Percentiles rank a stretch among this genome's conserved stretches.
phyloP scores from a whole-genome alignment of 2,888 invertebrate genomes.

The Drosophila incognita region DNA sequence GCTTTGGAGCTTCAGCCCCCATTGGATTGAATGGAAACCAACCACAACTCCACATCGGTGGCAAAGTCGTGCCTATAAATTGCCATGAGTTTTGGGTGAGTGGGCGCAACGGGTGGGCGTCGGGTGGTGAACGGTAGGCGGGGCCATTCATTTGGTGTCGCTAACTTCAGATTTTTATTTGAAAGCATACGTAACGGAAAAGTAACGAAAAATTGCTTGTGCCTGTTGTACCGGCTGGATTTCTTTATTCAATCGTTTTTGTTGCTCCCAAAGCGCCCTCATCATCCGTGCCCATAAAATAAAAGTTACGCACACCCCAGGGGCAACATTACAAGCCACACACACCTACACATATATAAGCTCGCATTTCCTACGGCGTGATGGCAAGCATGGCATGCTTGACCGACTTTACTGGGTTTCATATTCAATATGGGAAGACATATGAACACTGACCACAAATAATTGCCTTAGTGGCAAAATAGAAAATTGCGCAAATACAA shows the following conservation, averaged over 20 bases:
- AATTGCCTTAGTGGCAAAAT: constrained; percentile 64
- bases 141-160: constrained; percentile 60
- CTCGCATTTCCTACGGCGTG: constrained; percentile 23
- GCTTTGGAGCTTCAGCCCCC: constrained; percentile 41
- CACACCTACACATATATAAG: constrained; percentile 7
- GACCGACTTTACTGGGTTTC: constrained; percentile 51
- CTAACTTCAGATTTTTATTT: constrained; percentile 66
- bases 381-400: constrained; percentile 57
- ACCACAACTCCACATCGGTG: constrained; percentile 36
- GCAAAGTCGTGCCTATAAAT: constrained; percentile 72
- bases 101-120: constrained; percentile 5
- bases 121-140: constrained; percentile 22
- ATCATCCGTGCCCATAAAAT: constrained; percentile 80
- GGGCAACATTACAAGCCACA: constrained; percentile 64
- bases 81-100: constrained; percentile 42
- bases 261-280: constrained; percentile 73
- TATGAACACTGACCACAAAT: constrained; percentile 72
- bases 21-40: constrained; percentile 12
- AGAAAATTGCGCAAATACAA: constrained; percentile 49
- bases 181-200: constrained; percentile 37
- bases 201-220: constrained; percentile 13
- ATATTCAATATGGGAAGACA: constrained; percentile 62
- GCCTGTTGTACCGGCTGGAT: constrained; percentile 40
- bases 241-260: constrained; percentile 77
- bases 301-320: constrained; percentile 81